These are phyloP conservation scores for Mormyrus proboscirostris DNA, from an alignment of 2,797 vertebrate genomes.

Conservation along the genomic window DNA sequence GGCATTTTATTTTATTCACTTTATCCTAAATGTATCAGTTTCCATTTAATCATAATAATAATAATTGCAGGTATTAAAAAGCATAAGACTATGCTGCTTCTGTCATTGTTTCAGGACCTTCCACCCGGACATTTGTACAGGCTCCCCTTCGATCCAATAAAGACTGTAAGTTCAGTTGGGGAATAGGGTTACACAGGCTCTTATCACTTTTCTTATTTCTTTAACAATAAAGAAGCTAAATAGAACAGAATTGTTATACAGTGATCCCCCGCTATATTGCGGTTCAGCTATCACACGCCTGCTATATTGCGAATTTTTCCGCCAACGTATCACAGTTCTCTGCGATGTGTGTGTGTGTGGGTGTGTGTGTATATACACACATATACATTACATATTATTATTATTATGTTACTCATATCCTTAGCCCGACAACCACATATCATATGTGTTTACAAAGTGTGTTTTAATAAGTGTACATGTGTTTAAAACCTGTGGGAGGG, in stretches of 20 bases:
- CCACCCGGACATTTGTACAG: neutral
- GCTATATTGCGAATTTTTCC: too few relatives aligned
- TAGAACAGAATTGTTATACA: neutral
- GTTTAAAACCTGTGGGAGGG: too few relatives aligned
- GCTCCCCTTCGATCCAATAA: neutral
- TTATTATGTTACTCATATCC: too few relatives aligned
- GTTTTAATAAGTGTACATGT: too few relatives aligned
- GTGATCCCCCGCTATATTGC: too few relatives aligned
- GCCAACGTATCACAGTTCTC: too few relatives aligned
- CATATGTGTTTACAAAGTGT: too few relatives aligned
- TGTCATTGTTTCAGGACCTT: slow-evolving; percentile 34
- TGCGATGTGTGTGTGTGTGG: too few relatives aligned
- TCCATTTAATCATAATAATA: neutral
- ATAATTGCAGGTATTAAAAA: neutral
- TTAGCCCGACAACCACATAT: too few relatives aligned
- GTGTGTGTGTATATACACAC: too few relatives aligned
- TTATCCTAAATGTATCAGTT: neutral
- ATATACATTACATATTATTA: too few relatives aligned
- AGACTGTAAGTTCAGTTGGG: slow-evolving; percentile 30
- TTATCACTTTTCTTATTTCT: neutral
- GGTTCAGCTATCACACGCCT: too few relatives aligned
- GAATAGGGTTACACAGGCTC: neutral
- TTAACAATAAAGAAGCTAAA: slow-evolving; percentile 3
- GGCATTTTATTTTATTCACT: neutral
- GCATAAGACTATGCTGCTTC: neutral